These are phyloP conservation scores for Bubalus kerabau DNA, from an alignment of 2,113 vertebrate species.

Conservation along the genomic window DNA sequence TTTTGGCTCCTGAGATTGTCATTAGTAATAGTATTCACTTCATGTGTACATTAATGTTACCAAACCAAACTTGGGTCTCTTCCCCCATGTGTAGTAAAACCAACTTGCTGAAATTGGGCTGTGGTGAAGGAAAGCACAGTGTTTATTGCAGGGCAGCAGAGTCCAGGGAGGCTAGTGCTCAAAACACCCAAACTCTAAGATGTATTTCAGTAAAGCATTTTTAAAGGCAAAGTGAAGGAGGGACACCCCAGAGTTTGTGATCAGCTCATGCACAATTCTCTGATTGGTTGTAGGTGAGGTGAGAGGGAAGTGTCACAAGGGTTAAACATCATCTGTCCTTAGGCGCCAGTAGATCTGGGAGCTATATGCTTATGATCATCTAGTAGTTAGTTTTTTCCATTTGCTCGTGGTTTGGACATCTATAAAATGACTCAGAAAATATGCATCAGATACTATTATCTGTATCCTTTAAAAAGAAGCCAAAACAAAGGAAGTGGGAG, in stretches of 20 bases:
- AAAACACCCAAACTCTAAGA: not conserved
- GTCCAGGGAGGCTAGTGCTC: not conserved
- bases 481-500: not conserved
- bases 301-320: not conserved
- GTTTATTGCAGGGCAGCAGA: not conserved
- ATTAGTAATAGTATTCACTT: not conserved
- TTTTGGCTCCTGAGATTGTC: not conserved
- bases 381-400: not conserved
- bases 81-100: not conserved
- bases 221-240: not conserved
- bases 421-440: not conserved
- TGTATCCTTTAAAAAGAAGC: not conserved
- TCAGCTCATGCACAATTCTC: not conserved
- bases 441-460: not conserved
- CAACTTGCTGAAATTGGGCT: not conserved
- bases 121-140: not conserved
- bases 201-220: not conserved
- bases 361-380: not conserved
- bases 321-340: not conserved
- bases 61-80: not conserved
- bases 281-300: not conserved
- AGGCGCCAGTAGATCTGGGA: not conserved
- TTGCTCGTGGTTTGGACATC: not conserved
- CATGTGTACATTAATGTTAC: not conserved
- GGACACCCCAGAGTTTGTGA: not conserved